Evolutionary conservation across 2,888 invertebrate species (phyloP), one percentile per base, ranked within the genome.

Genomic region (Leptopilina drosophilae): DNA sequence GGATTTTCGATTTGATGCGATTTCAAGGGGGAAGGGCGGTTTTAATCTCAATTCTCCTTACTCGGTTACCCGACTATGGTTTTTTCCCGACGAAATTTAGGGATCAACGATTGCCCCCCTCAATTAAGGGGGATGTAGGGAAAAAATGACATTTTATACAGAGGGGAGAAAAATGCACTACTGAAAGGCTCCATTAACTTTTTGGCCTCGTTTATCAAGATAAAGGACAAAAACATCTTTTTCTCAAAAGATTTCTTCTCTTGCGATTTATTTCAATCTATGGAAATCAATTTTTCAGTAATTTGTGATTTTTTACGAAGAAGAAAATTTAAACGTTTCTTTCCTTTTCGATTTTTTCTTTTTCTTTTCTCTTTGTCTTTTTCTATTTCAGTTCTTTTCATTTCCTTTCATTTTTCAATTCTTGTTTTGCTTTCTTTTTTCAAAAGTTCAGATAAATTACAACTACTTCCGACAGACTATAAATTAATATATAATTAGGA

Each of bases 151-250:
- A 73, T 20, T 73, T 53, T 33, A 33, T 33, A 33, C 33, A 33
- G 73, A 73, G 73, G 73, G 73, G 33, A 33, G 56, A 73, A 33
- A 56, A 73, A 73, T 73, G 56, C 56, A 73, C 73, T 73, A 56
- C 73, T 73, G 73, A 73, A 73, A 40, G 73, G 56, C 26, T 73
- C 73, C 73, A 73, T 73, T 73, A 73, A 73, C 73, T 73, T 73
- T 53, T 53, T 73, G 33, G 8, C 73, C 26, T 33, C 56, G n/a
- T 73, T 53, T 73, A 73, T 73, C 73, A 73, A 56, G 56, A 56
- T 73, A 73, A 73, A 53, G 33, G 26, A 33, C 56, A n/a, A 56
- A 73, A 73, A 56, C 73, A 73, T 56, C 73, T 73, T 73, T 73
- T 73, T 14, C 26, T 42, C 42, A 42, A 56, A 73, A 73, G 33